phyloP scores from a whole-genome alignment of 1,140 invertebrate genomes.

The Melanaphis sacchari region DNA sequence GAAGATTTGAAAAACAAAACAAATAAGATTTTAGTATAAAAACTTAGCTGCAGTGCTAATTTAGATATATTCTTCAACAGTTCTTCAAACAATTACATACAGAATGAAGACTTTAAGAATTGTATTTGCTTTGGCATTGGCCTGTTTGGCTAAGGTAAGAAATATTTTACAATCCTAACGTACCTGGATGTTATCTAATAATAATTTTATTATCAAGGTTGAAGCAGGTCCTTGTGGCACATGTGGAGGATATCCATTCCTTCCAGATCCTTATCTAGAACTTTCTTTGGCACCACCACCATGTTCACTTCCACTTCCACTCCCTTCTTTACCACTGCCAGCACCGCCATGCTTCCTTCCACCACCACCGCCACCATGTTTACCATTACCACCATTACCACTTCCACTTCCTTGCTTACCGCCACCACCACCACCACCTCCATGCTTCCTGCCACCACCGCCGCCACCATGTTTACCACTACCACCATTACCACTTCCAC shows the following conservation, averaged over 20 bases:
- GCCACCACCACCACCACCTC: no score
- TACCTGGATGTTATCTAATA: not conserved
- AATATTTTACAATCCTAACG: not conserved
- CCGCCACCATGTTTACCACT: not conserved
- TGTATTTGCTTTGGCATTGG: not conserved
- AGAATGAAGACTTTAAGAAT: slow-evolving; percentile 5
- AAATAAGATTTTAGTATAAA: not conserved
- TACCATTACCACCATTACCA: no score
- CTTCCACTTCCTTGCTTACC: not conserved
- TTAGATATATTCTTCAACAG: not conserved
- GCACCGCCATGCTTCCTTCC: not conserved
- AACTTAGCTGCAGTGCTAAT: not conserved
- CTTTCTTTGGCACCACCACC: not conserved
- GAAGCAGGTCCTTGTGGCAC: not conserved
- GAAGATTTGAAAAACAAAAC: not conserved
- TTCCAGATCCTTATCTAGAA: not conserved
- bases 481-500: not conserved
- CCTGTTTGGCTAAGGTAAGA: slow-evolving; percentile 22
- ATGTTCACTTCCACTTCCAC: not conserved
- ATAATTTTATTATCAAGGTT: not conserved
- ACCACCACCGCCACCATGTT: not conserved
- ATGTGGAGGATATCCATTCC: not conserved
- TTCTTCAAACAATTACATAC: not conserved
- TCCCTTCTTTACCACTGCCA: not conserved
- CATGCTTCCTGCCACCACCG: not conserved